phyloP scores from a whole-genome alignment of 2,888 invertebrate genomes.

The Sphecodes monilicornis region DNA sequence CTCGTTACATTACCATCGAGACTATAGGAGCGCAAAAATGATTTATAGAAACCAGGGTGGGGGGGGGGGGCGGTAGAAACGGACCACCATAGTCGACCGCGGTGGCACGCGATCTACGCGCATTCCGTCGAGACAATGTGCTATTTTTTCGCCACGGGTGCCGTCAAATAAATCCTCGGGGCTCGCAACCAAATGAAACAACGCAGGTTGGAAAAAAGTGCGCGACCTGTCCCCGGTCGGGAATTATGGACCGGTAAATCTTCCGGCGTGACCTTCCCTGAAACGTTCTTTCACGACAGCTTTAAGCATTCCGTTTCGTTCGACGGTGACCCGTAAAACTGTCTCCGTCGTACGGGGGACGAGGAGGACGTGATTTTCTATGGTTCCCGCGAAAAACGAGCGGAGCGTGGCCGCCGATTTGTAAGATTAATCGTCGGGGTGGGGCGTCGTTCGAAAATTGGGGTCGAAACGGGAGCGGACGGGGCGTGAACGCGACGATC shows the following conservation, averaged over 20 bases:
- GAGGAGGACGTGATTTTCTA: constrained; percentile 32
- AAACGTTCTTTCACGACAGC: constrained; percentile 20
- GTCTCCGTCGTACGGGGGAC: constrained; percentile 18
- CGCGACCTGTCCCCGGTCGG: neutral
- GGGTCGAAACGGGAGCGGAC: constrained; percentile 58
- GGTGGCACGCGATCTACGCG: neutral
- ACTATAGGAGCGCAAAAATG: neutral
- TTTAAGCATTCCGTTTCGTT: constrained; percentile 12
- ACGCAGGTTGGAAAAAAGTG: neutral
- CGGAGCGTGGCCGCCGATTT: constrained; percentile 58
- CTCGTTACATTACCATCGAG: neutral
- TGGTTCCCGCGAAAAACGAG: constrained; percentile 25
- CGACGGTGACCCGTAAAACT: constrained; percentile 52
- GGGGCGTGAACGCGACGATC: constrained; percentile 33
- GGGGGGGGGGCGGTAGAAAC: neutral
- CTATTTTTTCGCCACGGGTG: neutral
- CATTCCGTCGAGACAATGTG: neutral
- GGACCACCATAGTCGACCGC: neutral
- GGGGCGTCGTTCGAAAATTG: constrained; percentile 49
- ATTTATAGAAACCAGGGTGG: neutral
- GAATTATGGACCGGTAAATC: constrained; percentile 41
- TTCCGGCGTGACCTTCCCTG: constrained; percentile 15
- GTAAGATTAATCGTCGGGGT: constrained; percentile 58
- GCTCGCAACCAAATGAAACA: neutral
- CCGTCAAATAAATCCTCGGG: neutral